Base-by-base conservation (phyloP, 2,113 vertebrate genomes). In the Daubentonia madagascariensis region DNA sequence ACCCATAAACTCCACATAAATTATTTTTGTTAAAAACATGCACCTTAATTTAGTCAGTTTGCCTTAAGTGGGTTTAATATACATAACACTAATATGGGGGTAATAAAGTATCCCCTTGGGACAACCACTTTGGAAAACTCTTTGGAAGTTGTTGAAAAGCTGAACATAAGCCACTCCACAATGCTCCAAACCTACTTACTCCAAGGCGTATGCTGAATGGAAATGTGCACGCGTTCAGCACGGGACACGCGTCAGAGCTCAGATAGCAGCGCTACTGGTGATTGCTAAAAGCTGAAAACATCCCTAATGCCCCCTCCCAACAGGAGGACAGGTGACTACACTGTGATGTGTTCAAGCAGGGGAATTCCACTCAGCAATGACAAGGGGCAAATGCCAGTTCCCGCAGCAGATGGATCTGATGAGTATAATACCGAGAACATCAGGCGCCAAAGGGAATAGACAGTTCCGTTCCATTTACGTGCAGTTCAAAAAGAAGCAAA, bases 341-440 rank as follows among this genome's bases (percentile, higher is more conserved):
- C 6, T 8, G 59, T 8, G 75, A 59, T 4, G 8, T 30, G 20
- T 45, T 57, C 59, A 16, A 30, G 45, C 12, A 1, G 14, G 3
- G 28, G 45, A 1, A 18, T 52, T 76, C 57, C 10, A 4, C 52
- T 85, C 11, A 37, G 48, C 37, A 76, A 23, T 22, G 1, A 3
- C 65, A 30, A 20, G 30, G 57, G 35, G 10, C 35, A 20, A 28
- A 67, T 20, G 12, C 16, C 59, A 40, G 48, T 57, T 48, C 48
- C 1, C 3, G 0, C 4, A 8, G 35, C 45, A 37, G 35, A 22
- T 1, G 43, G 23, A 32, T 1, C 8, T 3, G 9, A 3, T 2
- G n/a, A 48, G 11, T 1, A 0, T 9, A 52, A 28, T 1, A 6
- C 32, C 17, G 2, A 30, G 48, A 30, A 32, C 35, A 57, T 43